Conservation (phyloP, 2,797 vertebrate genomes). For the Craterocephalus amniculus region DNA sequence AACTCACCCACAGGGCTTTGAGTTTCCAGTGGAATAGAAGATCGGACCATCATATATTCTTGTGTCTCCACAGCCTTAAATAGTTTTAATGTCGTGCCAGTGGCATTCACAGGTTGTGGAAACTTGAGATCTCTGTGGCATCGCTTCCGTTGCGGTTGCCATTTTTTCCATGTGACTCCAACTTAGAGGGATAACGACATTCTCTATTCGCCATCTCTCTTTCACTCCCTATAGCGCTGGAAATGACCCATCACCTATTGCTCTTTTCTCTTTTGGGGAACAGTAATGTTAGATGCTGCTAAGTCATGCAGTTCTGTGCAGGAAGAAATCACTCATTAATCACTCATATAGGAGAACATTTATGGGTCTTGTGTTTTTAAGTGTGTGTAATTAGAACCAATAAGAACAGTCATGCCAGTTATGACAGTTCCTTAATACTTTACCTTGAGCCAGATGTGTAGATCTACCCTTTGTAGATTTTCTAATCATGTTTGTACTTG, state of each 20-base stretch:
- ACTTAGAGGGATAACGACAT: constrained; percentile 38
- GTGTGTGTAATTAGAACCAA: background rate
- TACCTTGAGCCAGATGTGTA: background rate
- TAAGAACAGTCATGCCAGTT: background rate
- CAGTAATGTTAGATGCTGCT: constrained; percentile 25
- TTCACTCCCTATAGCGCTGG: constrained; percentile 50
- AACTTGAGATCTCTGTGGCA: constrained; percentile 57
- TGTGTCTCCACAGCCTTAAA: constrained; percentile 67
- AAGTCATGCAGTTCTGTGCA: constrained; percentile 17
- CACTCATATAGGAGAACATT: background rate
- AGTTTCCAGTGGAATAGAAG: constrained; percentile 30
- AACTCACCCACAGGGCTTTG: constrained; percentile 30
- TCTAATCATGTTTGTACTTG: background rate
- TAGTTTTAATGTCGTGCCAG: constrained; percentile 63
- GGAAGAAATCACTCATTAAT: constrained; percentile 6
- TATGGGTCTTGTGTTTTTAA: background rate
- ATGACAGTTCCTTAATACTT: background rate
- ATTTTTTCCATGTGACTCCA: constrained; percentile 59
- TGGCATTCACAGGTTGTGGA: constrained; percentile 65
- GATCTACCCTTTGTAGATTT: constrained; percentile 3
- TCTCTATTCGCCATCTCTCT: constrained; percentile 46
- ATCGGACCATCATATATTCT: constrained; percentile 55
- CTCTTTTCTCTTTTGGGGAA: constrained; percentile 26
- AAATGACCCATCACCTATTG: constrained; percentile 52
- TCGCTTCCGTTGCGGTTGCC: constrained; percentile 58